Conservation (phyloP, 2,888 invertebrate genomes). For the Ochlodes sylvanus region DNA sequence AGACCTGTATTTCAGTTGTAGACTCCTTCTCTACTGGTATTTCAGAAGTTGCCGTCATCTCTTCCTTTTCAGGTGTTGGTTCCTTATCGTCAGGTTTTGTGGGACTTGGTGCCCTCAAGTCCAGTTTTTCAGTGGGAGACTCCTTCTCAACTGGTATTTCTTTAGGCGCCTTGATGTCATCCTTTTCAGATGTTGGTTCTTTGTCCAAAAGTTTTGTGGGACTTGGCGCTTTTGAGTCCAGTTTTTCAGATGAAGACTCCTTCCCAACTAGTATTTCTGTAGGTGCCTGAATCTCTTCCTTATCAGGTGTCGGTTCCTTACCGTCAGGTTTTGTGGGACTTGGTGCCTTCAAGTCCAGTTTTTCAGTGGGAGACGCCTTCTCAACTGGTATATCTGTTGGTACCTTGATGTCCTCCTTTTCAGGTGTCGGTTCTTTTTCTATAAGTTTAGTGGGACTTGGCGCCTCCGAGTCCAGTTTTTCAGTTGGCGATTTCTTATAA, state of each 20-base stretch:
- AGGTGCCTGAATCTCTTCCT: background rate
- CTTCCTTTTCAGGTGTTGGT: background rate
- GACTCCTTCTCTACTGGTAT: too few relatives aligned
- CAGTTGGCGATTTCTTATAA: too few relatives aligned
- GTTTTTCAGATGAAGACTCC: background rate
- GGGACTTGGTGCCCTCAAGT: too few relatives aligned
- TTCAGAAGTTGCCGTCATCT: background rate
- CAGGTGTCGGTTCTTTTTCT: too few relatives aligned
- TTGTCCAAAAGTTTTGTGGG: too few relatives aligned
- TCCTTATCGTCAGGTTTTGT: too few relatives aligned
- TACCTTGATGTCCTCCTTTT: background rate
- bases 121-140: background rate
- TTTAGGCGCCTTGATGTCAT: background rate
- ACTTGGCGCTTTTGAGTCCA: too few relatives aligned
- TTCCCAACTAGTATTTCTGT: background rate
- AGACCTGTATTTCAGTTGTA: too few relatives aligned
- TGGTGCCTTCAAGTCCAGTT: too few relatives aligned
- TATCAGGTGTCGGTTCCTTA: background rate
- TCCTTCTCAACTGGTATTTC: background rate
- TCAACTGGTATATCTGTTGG: background rate
- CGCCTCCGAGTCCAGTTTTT: too few relatives aligned
- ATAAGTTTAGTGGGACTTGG: too few relatives aligned
- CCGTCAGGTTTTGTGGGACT: too few relatives aligned
- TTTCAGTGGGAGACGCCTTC: constrained; percentile 7
- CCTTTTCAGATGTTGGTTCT: background rate